Evolutionary conservation across 1,140 invertebrate species (phyloP).

Genomic region (Caerostris extrusa): DNA sequence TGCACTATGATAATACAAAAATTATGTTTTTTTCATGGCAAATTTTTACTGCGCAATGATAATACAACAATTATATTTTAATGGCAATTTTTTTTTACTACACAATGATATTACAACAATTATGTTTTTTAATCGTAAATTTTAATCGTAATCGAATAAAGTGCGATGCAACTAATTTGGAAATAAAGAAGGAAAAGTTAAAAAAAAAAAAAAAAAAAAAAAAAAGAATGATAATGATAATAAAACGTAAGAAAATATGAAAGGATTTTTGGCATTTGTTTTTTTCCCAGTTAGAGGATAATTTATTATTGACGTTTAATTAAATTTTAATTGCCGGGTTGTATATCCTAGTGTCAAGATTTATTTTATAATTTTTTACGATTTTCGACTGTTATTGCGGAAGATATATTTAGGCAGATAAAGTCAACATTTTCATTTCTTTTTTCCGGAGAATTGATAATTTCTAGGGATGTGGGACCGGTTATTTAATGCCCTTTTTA

Average conservation of each 20-base stretch:
- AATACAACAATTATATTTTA: too few species aligned
- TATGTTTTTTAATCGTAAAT: too few species aligned
- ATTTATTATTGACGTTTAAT: slow-evolving; percentile 74
- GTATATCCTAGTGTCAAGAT: not conserved
- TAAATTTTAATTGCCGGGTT: slow-evolving; percentile 76
- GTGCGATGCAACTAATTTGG: not conserved
- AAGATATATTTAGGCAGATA: not conserved
- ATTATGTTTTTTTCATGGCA: too few species aligned
- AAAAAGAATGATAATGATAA: not conserved
- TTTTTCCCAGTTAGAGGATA: slow-evolving; percentile 35
- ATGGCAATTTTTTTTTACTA: too few species aligned
- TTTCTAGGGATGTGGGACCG: not conserved
- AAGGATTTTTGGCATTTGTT: not conserved
- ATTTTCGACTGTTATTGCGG: not conserved
- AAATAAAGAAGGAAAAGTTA: too few species aligned
- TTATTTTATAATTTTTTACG: slow-evolving; percentile 2
- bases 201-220: not conserved
- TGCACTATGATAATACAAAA: too few species aligned
- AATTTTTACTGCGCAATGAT: too few species aligned
- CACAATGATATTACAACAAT: too few species aligned
- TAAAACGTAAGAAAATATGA: not conserved
- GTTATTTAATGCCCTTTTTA: not conserved
- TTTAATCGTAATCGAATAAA: not conserved
- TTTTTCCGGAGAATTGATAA: not conserved
- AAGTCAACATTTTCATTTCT: not conserved